These are phyloP conservation scores for Orthosia gothica DNA, from an alignment of 2,888 invertebrate genomes.

Conservation along the genomic window DNA sequence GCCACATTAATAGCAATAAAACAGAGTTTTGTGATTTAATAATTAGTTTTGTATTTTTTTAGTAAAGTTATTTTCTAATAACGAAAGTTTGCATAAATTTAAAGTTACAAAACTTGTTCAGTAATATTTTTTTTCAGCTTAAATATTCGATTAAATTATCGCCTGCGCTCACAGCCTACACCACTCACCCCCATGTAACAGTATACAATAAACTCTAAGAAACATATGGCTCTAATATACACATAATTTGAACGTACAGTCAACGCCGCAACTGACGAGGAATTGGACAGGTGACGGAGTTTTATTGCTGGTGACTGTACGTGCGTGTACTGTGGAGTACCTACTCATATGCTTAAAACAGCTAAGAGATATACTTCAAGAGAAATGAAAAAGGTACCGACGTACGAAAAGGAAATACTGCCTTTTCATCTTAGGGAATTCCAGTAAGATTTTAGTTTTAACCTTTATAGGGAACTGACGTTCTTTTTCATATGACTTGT, in stretches of 20 bases:
- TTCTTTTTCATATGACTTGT: neutral
- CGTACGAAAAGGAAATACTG: neutral
- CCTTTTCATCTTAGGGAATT: neutral
- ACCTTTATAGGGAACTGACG: neutral
- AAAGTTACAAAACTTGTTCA: no score
- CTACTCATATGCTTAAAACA: neutral
- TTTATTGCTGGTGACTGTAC: conserved; percentile 47
- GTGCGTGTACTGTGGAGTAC: conserved; percentile 6
- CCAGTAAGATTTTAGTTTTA: neutral
- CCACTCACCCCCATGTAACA: conserved; percentile 39
- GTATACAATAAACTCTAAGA: conserved; percentile 72
- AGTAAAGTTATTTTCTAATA: no score
- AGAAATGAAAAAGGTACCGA: neutral
- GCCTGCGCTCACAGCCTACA: neutral
- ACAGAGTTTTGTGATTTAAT: no score
- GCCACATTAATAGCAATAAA: no score
- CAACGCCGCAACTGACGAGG: conserved; percentile 22
- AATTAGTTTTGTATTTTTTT: no score
- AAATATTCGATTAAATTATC: neutral
- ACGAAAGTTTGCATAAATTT: no score
- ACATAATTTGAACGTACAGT: conserved; percentile 29
- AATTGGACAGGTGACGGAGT: conserved; percentile 29
- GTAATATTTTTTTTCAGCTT: no score
- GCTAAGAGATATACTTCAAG: neutral
- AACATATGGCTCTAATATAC: conserved; percentile 58